These are phyloP conservation scores for Abrostola tripartita DNA, from an alignment of 2,888 invertebrate genomes.

Conservation along the genomic window DNA sequence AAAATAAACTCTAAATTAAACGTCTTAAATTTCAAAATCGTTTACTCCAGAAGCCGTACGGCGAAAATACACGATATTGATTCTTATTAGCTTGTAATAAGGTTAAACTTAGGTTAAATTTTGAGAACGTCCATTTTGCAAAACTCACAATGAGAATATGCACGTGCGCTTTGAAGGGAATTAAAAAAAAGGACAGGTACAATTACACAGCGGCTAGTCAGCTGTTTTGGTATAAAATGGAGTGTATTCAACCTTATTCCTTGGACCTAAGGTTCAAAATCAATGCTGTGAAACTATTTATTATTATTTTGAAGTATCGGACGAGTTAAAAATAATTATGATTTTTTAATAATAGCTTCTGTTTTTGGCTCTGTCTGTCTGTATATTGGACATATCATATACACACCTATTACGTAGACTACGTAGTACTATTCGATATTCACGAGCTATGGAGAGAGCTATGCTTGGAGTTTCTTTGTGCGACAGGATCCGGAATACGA, in stretches of 20 bases:
- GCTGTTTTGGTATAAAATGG: conserved; percentile 60
- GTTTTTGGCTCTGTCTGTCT: neutral
- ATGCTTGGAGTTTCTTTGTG: too few relatives aligned
- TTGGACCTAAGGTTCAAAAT: neutral
- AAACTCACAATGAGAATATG: conserved; percentile 57
- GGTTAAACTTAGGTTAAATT: neutral
- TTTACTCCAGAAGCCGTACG: neutral
- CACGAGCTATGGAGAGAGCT: too few relatives aligned
- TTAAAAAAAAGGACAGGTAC: conserved; percentile 64
- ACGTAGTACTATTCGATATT: too few relatives aligned
- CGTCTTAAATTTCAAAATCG: neutral
- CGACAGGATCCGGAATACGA: too few relatives aligned
- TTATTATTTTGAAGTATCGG: conserved; percentile 26
- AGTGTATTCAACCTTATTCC: conserved; percentile 2
- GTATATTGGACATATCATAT: too few relatives aligned
- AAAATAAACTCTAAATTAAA: accelerated
- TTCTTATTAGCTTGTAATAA: accelerated
- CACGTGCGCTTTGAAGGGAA: conserved; percentile 55
- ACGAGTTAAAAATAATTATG: conserved; percentile 3
- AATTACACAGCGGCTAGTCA: conserved; percentile 72
- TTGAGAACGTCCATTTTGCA: conserved; percentile 62
- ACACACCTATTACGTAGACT: too few relatives aligned
- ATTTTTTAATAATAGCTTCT: conserved; percentile 1
- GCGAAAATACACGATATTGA: neutral
- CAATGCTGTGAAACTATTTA: neutral